phyloP scores from a whole-genome alignment of 2,797 vertebrate species.

The Aulostomus chinensis region DNA sequence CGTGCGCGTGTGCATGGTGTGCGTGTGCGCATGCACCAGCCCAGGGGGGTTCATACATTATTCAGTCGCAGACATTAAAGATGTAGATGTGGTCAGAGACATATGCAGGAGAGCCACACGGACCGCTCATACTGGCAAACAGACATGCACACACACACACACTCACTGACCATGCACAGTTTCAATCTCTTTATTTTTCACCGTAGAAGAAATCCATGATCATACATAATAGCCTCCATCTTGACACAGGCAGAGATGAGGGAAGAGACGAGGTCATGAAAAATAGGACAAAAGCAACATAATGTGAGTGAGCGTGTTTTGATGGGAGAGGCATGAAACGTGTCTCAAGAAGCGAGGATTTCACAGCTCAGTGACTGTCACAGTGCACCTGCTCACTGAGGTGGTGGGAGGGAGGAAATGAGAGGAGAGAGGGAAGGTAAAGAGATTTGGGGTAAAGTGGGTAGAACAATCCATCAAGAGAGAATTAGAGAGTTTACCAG shows the following conservation, averaged over 20 bases:
- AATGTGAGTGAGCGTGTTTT: conserved; percentile 27
- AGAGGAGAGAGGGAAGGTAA: conserved; percentile 31
- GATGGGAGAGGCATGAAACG: conserved; percentile 40
- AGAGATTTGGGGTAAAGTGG: conserved; percentile 15
- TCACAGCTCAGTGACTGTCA: conserved; percentile 70
- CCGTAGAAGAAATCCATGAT: too few relatives aligned
- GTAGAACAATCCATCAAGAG: conserved; percentile 25
- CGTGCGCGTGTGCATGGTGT: conserved; percentile 23
- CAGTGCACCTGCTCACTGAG: conserved; percentile 69
- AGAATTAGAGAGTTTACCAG: conserved; percentile 8
- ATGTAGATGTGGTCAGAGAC: conserved; percentile 79
- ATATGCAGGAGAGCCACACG: conserved; percentile 56
- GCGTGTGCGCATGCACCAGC: conserved; percentile 38
- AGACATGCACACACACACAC: conserved; percentile 8
- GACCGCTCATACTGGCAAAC: conserved; percentile 15
- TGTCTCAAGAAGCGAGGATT: conserved; percentile 67
- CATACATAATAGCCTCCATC: conserved; percentile 1
- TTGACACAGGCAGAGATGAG: conserved; percentile 7
- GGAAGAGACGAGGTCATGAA: conserved; percentile 2
- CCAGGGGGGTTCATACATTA: conserved; percentile 74
- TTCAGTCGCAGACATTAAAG: conserved; percentile 80
- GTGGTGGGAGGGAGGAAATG: conserved; percentile 30
- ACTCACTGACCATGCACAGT: too few relatives aligned
- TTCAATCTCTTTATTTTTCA: too few relatives aligned
- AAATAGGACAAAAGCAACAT: conserved; percentile 44